Evolutionary conservation across 2,797 vertebrate genomes (phyloP), one percentile per base, ranked within the genome.

Genomic region (Sparus aurata): DNA sequence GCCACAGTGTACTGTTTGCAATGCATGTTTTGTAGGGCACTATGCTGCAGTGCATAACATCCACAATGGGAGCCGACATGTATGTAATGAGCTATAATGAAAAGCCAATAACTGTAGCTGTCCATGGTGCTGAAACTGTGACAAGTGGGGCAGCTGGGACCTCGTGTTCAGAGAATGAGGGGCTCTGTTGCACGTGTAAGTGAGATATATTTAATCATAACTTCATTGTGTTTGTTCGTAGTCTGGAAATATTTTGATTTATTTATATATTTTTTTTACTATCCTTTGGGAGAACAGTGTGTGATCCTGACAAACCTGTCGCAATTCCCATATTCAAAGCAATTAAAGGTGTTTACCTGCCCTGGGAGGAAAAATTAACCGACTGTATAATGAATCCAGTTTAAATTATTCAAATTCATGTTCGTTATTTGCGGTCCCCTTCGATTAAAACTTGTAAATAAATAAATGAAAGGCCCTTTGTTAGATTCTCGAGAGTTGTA

Each of bases 51-150:
- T n/a, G 4, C 25, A 23, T 52, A 6, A 7, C 30, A 25, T 61
- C n/a, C 15, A 30, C 23, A 13, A 20, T 23, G 5, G 20, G 11
- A 13, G 16, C 27, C 12, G 46, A 64, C 17, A 15, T 12, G 18
- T n/a, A 67, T 65, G 38, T 17, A 52, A 43, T 62, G 15, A 17
- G 15, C 3, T n/a, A 0, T 23, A 18, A 49, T 38, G 25, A 22
- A 61, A 27, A 73, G 1, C 27, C n/a, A 22, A 20, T 16, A 30
- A 7, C 10, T 52, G 81, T 41, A 11, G 47, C 85, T 89, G 75
- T 89, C 84, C 87, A 43, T 86, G 87, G 84, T 87, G 77, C 89
- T 89, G 85, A 87, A 64, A 52, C 1, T 27, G 17, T 41, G 1
- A n/a, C 18, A n/a, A n/a, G 23, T 1, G 9, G 1, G 7, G 12